Conservation (phyloP, 2,888 invertebrate genomes). For the Chymomyza procnemis region DNA sequence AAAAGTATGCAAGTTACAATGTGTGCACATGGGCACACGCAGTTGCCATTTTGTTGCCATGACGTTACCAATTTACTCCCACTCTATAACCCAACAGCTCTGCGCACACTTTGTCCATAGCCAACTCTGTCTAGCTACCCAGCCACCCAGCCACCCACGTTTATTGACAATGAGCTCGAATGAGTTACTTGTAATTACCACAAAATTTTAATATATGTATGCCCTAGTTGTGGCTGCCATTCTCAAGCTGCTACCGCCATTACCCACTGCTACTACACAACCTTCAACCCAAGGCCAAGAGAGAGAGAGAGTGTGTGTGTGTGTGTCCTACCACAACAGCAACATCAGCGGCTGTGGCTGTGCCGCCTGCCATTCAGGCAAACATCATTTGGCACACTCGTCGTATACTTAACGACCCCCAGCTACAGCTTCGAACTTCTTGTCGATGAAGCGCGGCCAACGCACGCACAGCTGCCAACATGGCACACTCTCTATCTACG, state of each 20-base stretch:
- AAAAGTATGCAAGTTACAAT: constrained; percentile 52
- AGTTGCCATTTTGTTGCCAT: not conserved
- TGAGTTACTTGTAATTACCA: constrained; percentile 71
- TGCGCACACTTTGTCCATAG: not conserved
- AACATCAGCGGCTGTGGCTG: constrained; percentile 17
- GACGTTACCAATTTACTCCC: not conserved
- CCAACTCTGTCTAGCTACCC: not conserved
- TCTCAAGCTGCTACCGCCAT: constrained; percentile 19
- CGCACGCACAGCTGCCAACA: constrained; percentile 52
- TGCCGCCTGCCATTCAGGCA: constrained; percentile 44
- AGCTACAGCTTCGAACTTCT: constrained; percentile 42
- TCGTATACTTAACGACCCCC: constrained; percentile 56
- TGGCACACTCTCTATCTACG: not conserved
- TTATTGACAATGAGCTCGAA: constrained; percentile 57
- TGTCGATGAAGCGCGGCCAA: constrained; percentile 45
- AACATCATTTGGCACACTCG: constrained; percentile 66
- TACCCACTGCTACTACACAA: not conserved
- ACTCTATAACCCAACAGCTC: not conserved
- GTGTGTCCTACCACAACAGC: constrained; percentile 14
- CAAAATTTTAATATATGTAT: constrained; percentile 66
- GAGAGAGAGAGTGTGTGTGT: no score
- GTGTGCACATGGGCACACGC: not conserved
- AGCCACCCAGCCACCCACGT: not conserved
- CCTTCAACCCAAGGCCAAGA: not conserved
- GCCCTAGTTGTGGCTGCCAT: constrained; percentile 22